Percentiles rank a stretch among this genome's conserved stretches.
Evolutionary conservation across 2,797 vertebrate genomes (phyloP).

Genomic region (Mormyrus hasselquistii): DNA sequence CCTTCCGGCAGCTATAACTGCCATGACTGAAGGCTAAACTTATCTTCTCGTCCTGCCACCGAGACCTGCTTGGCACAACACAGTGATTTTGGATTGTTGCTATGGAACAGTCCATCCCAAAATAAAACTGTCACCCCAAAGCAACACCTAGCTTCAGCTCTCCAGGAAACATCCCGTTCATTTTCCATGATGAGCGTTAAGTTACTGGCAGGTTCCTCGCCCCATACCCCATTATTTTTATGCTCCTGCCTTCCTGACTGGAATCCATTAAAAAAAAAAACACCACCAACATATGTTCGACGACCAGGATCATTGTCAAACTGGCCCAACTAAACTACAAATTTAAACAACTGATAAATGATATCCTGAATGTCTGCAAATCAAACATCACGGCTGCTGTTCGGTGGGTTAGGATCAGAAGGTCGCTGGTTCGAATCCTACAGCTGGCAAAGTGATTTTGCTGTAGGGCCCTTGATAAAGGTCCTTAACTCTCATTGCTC

Average conservation of each 20-base stretch:
- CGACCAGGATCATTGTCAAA: neutral
- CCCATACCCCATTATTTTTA: neutral
- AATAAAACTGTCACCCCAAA: neutral
- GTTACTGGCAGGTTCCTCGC: neutral
- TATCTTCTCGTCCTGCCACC: neutral
- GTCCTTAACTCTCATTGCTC: neutral
- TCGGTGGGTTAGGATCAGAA: neutral
- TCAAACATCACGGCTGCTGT: neutral
- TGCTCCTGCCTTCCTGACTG: neutral
- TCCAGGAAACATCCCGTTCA: neutral
- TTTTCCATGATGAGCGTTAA: neutral
- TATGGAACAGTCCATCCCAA: constrained; percentile 5
- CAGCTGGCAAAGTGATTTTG: neutral
- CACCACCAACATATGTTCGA: neutral
- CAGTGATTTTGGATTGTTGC: neutral
- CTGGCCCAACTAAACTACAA: neutral
- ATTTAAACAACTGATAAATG: neutral
- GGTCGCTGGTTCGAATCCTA: neutral
- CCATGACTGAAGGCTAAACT: neutral
- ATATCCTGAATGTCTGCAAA: neutral
- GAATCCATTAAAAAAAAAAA: neutral
- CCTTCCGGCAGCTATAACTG: neutral
- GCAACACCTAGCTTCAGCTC: neutral
- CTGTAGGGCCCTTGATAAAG: neutral
- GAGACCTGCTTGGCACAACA: neutral